Conservation (phyloP, 2,113 vertebrate genomes). For the human region DNA sequence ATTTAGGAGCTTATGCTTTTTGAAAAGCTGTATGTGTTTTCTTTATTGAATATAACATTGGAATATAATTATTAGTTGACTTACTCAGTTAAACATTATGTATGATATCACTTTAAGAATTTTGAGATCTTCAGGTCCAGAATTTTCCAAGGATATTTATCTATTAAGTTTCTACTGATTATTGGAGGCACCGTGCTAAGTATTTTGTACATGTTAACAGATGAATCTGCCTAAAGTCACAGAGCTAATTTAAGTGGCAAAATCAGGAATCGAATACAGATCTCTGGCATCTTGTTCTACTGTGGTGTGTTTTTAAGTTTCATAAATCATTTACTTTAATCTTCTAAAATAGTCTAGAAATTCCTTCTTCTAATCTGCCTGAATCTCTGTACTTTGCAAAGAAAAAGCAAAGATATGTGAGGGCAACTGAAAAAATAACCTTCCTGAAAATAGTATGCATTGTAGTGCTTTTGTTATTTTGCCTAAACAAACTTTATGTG, state of each 20-base stretch:
- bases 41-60: not conserved
- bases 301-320: not conserved
- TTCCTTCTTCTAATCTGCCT: slow-evolving; percentile 21
- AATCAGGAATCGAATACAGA: not conserved
- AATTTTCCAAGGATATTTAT: slow-evolving; percentile 11
- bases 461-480: not conserved
- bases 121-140: not conserved
- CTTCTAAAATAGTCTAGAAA: not conserved
- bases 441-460: not conserved
- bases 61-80: not conserved
- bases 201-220: slow-evolving; percentile 11
- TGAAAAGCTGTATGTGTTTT: not conserved
- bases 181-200: not conserved
- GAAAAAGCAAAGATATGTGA: not conserved
- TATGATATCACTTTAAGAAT: not conserved
- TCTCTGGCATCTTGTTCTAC: not conserved
- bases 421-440: not conserved
- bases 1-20: not conserved
- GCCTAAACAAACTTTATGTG: not conserved
- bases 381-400: slow-evolving; percentile 28
- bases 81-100: not conserved
- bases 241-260: not conserved
- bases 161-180: not conserved
- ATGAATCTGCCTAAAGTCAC: not conserved
- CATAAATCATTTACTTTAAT: not conserved